Percentiles rank a stretch among this genome's conserved stretches.
Evolutionary conservation across 2,888 invertebrate species (phyloP).

Genomic region (Polylopha cassiicola): DNA sequence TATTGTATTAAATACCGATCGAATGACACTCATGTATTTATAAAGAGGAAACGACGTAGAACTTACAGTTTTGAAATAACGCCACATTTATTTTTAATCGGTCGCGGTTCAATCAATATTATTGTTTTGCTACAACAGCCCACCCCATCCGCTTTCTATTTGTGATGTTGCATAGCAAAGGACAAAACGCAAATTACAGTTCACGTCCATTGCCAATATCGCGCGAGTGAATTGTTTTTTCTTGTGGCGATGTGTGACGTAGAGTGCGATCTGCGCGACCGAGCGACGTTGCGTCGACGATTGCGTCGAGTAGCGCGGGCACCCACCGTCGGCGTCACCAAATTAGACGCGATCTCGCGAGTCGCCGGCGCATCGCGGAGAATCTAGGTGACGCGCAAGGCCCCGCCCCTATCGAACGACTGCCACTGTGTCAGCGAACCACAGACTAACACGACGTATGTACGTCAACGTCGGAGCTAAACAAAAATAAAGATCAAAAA

Average conservation of each 20-base stretch:
- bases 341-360: constrained; percentile 63
- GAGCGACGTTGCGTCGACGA: constrained; percentile 40
- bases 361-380: constrained; percentile 37
- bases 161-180: constrained; percentile 22
- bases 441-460: constrained; percentile 39
- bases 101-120: constrained; percentile 7
- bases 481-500: constrained; percentile 45
- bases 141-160: constrained; percentile 26
- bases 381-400: constrained; percentile 58
- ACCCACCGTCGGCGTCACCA: constrained; percentile 58
- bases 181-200: constrained; percentile 22
- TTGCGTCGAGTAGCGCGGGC: constrained; percentile 39
- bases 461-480: constrained; percentile 43
- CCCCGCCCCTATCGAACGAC: constrained; percentile 53
- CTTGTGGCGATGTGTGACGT: constrained; percentile 27
- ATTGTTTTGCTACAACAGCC: constrained; percentile 25
- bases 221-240: constrained; percentile 32
- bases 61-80: too few species aligned
- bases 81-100: background rate
- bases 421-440: constrained; percentile 44
- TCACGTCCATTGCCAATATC: constrained; percentile 38
- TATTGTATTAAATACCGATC: too few species aligned
- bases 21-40: too few species aligned
- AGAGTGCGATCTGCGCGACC: constrained; percentile 4
- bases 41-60: too few species aligned